Conservation (phyloP, 2,888 invertebrate genomes). For the Desoria tigrina region DNA sequence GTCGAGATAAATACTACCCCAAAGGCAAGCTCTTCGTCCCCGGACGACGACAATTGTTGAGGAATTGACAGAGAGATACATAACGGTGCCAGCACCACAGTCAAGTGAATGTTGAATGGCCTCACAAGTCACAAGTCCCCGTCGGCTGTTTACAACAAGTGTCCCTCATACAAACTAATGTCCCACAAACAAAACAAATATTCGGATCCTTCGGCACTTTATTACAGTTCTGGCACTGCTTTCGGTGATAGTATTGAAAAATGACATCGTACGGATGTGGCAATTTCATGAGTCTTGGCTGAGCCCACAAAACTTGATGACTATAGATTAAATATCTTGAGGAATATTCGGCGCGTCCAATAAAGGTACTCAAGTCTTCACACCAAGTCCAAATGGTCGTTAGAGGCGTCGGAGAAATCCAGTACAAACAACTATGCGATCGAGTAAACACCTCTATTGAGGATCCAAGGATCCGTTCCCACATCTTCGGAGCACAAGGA, state of each 20-base stretch:
- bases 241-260: conserved; percentile 87
- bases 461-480: conserved; percentile 52
- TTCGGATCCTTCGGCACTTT: conserved; percentile 87
- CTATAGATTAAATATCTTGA: conserved; percentile 68
- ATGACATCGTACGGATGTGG: conserved; percentile 90
- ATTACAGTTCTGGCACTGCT: conserved; percentile 83
- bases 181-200: conserved; percentile 89
- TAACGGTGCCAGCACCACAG: conserved; percentile 94
- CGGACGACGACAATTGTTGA: conserved; percentile 93
- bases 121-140: conserved; percentile 73
- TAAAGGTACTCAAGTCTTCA: conserved; percentile 66
- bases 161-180: conserved; percentile 81
- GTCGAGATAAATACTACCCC: conserved; percentile 97
- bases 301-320: conserved; percentile 76
- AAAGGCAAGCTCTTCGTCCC: conserved; percentile 84
- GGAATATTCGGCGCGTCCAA: conserved; percentile 62
- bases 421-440: conserved; percentile 49
- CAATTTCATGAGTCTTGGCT: conserved; percentile 78
- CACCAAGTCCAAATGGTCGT: conserved; percentile 67
- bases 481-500: conserved; percentile 51
- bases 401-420: conserved; percentile 52
- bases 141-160: conserved; percentile 76
- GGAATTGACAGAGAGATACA: conserved; percentile 91
- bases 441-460: not conserved
- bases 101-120: conserved; percentile 86